Conservation (phyloP, 2,888 invertebrate genomes). For the Bembecia ichneumoniformis region DNA sequence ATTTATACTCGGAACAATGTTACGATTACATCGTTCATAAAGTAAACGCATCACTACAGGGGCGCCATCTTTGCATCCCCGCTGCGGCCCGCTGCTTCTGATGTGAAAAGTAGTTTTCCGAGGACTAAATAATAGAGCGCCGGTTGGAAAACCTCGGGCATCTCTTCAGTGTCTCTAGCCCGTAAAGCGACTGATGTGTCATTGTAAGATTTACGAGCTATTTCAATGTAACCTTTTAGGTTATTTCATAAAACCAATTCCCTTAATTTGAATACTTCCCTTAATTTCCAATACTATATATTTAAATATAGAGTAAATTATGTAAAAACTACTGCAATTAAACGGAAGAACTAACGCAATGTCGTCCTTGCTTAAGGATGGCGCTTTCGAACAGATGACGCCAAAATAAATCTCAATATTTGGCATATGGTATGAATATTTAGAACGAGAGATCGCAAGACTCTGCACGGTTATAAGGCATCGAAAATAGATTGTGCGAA, state of each 20-base stretch:
- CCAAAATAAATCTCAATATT: slow-evolving; percentile 69
- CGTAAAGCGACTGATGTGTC: slow-evolving; percentile 10
- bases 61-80: slow-evolving; percentile 48
- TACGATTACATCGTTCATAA: slow-evolving; percentile 56
- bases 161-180: slow-evolving; percentile 16
- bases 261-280: no score
- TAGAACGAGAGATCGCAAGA: slow-evolving; percentile 62
- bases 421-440: slow-evolving; percentile 69
- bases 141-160: slow-evolving; percentile 33
- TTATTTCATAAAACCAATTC: no score
- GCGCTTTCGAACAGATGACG: slow-evolving; percentile 66
- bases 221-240: no score
- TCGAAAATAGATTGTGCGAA: slow-evolving; percentile 73
- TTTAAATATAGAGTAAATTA: no score
- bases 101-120: slow-evolving; percentile 64
- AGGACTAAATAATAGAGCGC: slow-evolving; percentile 53
- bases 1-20: slow-evolving; percentile 46
- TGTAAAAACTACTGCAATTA: no score
- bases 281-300: no score
- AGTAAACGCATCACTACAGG: slow-evolving; percentile 52
- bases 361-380: slow-evolving; percentile 56
- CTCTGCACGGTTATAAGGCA: slow-evolving; percentile 68
- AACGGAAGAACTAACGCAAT: slow-evolving; percentile 44
- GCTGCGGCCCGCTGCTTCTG: slow-evolving; percentile 50
- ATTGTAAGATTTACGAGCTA: background rate